Evolutionary conservation across 2,113 vertebrate genomes (phyloP).

Genomic region (Mus pahari): DNA sequence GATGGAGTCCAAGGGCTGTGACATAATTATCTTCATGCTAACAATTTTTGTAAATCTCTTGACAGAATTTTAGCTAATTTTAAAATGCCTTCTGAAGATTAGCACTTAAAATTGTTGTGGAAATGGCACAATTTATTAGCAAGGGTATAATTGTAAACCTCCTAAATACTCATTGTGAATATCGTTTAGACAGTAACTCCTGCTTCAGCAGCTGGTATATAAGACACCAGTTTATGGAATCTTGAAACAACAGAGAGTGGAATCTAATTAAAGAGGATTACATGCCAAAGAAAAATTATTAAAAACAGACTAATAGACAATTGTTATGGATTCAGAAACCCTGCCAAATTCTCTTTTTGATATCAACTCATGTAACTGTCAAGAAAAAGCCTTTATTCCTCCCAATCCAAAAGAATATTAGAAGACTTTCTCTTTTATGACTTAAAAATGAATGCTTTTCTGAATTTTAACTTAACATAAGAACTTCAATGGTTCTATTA

Average conservation of each 20-base stretch:
- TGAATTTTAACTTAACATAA: slow-evolving; percentile 78
- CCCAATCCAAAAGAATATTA: slow-evolving; percentile 79
- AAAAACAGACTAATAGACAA: slow-evolving; percentile 91
- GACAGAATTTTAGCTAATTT: slow-evolving; percentile 93
- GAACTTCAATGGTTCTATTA: slow-evolving; percentile 80
- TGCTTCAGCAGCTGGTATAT: slow-evolving; percentile 90
- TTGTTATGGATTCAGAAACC: slow-evolving; percentile 86
- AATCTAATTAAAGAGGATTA: slow-evolving; percentile 94
- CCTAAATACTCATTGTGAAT: slow-evolving; percentile 91
- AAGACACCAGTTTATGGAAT: slow-evolving; percentile 91
- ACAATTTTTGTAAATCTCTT: slow-evolving; percentile 91
- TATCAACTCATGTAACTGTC: slow-evolving; percentile 77
- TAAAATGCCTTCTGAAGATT: slow-evolving; percentile 91
- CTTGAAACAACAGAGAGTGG: slow-evolving; percentile 91
- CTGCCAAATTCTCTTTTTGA: slow-evolving; percentile 82
- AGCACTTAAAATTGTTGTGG: slow-evolving; percentile 91
- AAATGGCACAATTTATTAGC: slow-evolving; percentile 92
- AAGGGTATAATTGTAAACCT: slow-evolving; percentile 93
- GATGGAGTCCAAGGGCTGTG: slow-evolving; percentile 90
- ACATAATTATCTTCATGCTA: slow-evolving; percentile 92
- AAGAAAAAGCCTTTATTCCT: slow-evolving; percentile 78
- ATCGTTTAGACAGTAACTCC: slow-evolving; percentile 91
- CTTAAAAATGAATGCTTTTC: slow-evolving; percentile 80
- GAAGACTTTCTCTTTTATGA: slow-evolving; percentile 76
- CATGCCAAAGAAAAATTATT: slow-evolving; percentile 91